These are phyloP conservation scores for Microchrysa polita DNA, from an alignment of 2,888 invertebrate genomes.

Conservation along the genomic window DNA sequence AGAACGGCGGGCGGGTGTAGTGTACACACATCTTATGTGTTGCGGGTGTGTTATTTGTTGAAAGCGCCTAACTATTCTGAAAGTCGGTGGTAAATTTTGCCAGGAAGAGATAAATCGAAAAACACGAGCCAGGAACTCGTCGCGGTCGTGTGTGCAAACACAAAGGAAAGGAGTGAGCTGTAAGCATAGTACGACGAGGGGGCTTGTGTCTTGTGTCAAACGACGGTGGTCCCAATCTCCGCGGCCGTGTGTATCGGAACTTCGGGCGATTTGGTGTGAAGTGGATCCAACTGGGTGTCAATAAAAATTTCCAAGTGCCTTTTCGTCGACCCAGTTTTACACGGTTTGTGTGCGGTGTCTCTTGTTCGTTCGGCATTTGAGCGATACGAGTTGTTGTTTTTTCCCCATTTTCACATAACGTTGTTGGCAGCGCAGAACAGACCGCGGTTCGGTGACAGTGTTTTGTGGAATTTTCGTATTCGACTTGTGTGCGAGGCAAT, in stretches of 20 bases:
- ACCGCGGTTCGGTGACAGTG: slow-evolving; percentile 32
- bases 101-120: background rate
- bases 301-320: slow-evolving; percentile 30
- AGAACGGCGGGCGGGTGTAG: slow-evolving; percentile 4
- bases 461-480: background rate
- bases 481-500: slow-evolving; percentile 21
- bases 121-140: too few species aligned
- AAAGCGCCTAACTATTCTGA: slow-evolving; percentile 22
- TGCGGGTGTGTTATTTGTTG: slow-evolving; percentile 35
- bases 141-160: slow-evolving; percentile 9
- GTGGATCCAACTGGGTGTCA: background rate
- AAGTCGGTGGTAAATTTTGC: slow-evolving; percentile 1
- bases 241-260: slow-evolving; percentile 2
- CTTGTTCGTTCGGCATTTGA: slow-evolving; percentile 14
- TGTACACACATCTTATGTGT: slow-evolving; percentile 13
- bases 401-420: background rate
- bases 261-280: too few species aligned
- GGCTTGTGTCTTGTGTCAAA: slow-evolving; percentile 1
- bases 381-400: background rate
- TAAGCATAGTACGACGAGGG: too few species aligned
- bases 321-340: slow-evolving; percentile 33
- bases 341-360: slow-evolving; percentile 27
- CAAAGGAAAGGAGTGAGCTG: slow-evolving; percentile 24
- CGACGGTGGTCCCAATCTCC: background rate
- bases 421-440: background rate